Base-by-base conservation (phyloP, 2,797 vertebrate genomes). In the Dicrostonyx torquatus region DNA sequence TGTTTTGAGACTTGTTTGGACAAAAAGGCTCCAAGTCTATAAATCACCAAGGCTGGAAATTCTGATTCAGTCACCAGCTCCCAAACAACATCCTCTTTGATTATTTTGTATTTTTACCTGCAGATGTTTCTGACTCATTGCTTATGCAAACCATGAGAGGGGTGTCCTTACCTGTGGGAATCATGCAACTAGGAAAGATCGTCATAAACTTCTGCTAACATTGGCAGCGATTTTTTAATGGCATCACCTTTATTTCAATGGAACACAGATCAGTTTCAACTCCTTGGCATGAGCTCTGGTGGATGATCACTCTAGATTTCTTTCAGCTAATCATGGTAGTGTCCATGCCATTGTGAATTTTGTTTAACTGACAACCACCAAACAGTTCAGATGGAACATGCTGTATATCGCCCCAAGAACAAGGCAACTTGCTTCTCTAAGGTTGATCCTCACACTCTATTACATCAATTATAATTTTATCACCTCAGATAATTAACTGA, bases 31-130 rank as follows among this genome's bases (percentile, higher is more conserved):
- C 31, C 73, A 89, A 90, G 88, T 91, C 87, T 70, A 43, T 86
- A 93, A 93, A 89, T 85, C 77, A 68, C 24, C 26, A 92, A 79
- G 75, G 2, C 62, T 95, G 55, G 82, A 95, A 85, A 91, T 88
- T 91, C 37, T 68, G 26, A 96, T 82, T 93, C 29, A 93, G 89
- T 77, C 31, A 79, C 48, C 62, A 75, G 14, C 20, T 93, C 68
- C 45, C 70, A 66, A 90, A 95, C 87, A 94, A 82, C 85, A 68
- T 70, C 20, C 64, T 12, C 55, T 90, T 97, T 97, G 77, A 94
- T 94, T 91, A 94, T 77, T 93, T 34, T 78, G 37, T 82, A n/a
- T 53, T 85, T 85, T 45, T 58, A 77, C 62, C 62, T 79, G 48
- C 34, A 64, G 37, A 82, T 82, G 50, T 91, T 75, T 95, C 58